phyloP scores from a whole-genome alignment of 2,113 vertebrate genomes.

The Elephantulus edwardii region DNA sequence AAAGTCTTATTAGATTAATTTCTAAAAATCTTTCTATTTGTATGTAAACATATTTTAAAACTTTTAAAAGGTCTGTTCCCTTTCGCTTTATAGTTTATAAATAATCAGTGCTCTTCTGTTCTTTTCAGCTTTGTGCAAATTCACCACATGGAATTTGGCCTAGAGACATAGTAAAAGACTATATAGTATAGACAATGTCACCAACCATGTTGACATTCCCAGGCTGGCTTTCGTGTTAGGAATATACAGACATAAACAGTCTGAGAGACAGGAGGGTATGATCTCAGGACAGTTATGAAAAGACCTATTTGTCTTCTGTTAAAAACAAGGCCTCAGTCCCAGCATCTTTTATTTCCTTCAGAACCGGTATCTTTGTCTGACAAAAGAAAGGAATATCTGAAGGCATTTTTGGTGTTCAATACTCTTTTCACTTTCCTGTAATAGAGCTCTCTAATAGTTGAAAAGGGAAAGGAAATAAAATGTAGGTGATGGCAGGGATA shows the following conservation, averaged over 20 bases:
- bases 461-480: conserved; percentile 45
- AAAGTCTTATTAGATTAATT: not conserved
- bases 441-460: conserved; percentile 20
- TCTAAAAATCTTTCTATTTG: not conserved
- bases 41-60: not conserved
- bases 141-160: not conserved
- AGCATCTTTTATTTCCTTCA: conserved; percentile 5
- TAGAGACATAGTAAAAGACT: accelerated
- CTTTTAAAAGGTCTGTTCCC: not conserved
- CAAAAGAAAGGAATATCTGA: not conserved
- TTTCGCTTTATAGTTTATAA: not conserved
- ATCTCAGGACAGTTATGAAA: not conserved
- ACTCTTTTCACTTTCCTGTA: conserved; percentile 20
- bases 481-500: conserved; percentile 1
- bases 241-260: not conserved
- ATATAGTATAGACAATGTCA: not conserved
- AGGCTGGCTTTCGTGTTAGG: not conserved
- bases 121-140: not conserved
- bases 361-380: not conserved
- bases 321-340: not conserved
- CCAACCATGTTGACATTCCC: not conserved
- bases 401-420: not conserved
- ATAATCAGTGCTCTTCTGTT: not conserved
- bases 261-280: not conserved
- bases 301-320: not conserved